Conservation (phyloP, 1,140 invertebrate species). For the Penaeus japonicus region DNA sequence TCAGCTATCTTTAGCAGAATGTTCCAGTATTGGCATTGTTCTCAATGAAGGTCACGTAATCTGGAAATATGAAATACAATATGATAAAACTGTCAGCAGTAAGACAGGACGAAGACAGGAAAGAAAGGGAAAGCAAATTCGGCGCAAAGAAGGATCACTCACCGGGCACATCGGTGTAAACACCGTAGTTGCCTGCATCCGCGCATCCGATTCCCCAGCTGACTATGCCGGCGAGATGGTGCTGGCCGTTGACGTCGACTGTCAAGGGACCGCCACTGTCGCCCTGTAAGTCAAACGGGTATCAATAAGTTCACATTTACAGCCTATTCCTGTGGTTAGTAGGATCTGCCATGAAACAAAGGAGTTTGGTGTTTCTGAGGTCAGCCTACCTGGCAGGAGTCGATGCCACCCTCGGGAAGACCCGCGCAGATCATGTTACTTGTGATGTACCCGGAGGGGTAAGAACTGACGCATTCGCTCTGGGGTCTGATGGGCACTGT, state of each 20-base stretch:
- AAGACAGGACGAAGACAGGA: no score
- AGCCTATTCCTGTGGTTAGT: background rate
- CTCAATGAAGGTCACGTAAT: no score
- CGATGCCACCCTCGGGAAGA: background rate
- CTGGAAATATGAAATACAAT: no score
- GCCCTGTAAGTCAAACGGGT: constrained; percentile 57
- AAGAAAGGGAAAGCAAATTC: no score
- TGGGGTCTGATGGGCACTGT: constrained; percentile 69
- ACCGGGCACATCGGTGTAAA: constrained; percentile 63
- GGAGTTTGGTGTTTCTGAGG: background rate
- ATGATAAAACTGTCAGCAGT: no score
- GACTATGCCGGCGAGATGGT: constrained; percentile 65
- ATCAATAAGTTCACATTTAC: background rate
- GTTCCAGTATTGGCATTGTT: no score
- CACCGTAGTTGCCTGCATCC: constrained; percentile 63
- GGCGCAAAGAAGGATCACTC: constrained; percentile 27
- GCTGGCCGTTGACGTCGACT: constrained; percentile 61
- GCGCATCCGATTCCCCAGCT: constrained; percentile 65
- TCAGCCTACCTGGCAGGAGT: constrained; percentile 21
- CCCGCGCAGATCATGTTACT: constrained; percentile 30
- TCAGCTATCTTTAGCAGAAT: no score
- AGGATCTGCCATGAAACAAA: background rate
- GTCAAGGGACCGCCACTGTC: constrained; percentile 77
- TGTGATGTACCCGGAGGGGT: background rate
- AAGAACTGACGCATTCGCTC: constrained; percentile 37